A percentile compares a stretch with the other conserved stretches of the same genome.
Evolutionary conservation across 2,888 invertebrate species (phyloP).

Genomic region (Drosophila lacicola): DNA sequence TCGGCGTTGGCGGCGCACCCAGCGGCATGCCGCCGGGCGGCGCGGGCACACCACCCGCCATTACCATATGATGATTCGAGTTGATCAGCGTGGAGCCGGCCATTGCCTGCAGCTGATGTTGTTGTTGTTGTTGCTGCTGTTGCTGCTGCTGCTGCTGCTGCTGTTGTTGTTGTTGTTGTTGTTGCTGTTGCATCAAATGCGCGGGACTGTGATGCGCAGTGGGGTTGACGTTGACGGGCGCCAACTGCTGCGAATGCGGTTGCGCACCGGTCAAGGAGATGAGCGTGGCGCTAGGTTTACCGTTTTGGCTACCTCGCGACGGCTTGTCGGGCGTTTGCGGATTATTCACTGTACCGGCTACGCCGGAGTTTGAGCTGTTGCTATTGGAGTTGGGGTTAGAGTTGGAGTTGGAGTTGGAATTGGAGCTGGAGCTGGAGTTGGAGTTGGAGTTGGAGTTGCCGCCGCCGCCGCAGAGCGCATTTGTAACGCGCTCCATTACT

Average conservation of each 20-base stretch:
- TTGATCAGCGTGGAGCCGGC: slow-evolving; percentile 81
- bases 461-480: slow-evolving; percentile 92
- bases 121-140: slow-evolving; percentile 70
- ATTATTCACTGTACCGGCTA: slow-evolving; percentile 31
- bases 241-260: slow-evolving; percentile 46
- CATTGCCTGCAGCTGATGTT: slow-evolving; percentile 79
- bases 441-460: slow-evolving; percentile 83
- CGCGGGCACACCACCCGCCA: slow-evolving; percentile 42
- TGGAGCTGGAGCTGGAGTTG: slow-evolving; percentile 25
- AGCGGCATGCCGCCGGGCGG: slow-evolving; percentile 71
- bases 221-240: slow-evolving; percentile 33
- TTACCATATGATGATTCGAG: slow-evolving; percentile 77
- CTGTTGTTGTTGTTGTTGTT: slow-evolving; percentile 71
- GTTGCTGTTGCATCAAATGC: slow-evolving; percentile 57
- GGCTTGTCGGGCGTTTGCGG: slow-evolving; percentile 80
- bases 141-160: slow-evolving; percentile 37
- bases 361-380: slow-evolving; percentile 51
- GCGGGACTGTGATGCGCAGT: slow-evolving; percentile 32
- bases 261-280: slow-evolving; percentile 44
- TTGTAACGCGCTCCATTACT: slow-evolving; percentile 95
- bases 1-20: slow-evolving; percentile 82
- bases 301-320: slow-evolving; percentile 59
- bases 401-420: slow-evolving; percentile 81
- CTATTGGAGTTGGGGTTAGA: slow-evolving; percentile 78
- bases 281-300: slow-evolving; percentile 31